Evolutionary conservation across 2,888 invertebrate species (phyloP).

Genomic region (Caenorhabditis zanzibari): DNA sequence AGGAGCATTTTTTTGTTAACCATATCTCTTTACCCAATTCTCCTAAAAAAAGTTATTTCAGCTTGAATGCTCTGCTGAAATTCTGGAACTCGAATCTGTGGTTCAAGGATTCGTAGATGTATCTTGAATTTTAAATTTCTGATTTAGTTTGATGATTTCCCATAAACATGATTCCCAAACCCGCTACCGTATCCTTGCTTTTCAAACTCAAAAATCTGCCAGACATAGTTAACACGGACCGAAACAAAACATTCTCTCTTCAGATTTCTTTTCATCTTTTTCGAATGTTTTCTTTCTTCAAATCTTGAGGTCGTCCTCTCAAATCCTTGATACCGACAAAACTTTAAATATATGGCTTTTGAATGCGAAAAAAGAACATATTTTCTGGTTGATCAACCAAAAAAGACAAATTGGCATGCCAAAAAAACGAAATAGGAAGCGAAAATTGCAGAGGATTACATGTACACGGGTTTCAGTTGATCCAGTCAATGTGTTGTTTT

Average conservation of each 20-base stretch:
- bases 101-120: too few relatives aligned
- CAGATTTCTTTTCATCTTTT: not conserved
- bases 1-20: too few relatives aligned
- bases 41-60: too few relatives aligned
- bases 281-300: slow-evolving; percentile 1
- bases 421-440: slow-evolving; percentile 4
- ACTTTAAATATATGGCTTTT: not conserved
- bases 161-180: too few relatives aligned
- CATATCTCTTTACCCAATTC: too few relatives aligned
- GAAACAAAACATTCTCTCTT: not conserved
- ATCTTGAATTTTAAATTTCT: too few relatives aligned
- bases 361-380: not conserved
- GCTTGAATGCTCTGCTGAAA: too few relatives aligned
- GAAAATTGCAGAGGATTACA: slow-evolving; percentile 28
- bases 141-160: too few relatives aligned
- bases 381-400: not conserved
- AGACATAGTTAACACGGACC: not conserved
- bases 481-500: slow-evolving; percentile 5
- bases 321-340: not conserved
- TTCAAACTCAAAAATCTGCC: too few relatives aligned
- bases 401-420: slow-evolving; percentile 1
- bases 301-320: slow-evolving; percentile 1
- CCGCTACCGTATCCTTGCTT: too few relatives aligned
- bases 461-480: not conserved
- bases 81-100: too few relatives aligned